Percentiles rank a stretch among this genome's conserved stretches.
Conservation (phyloP, 2,113 vertebrate species). For the Nanorana parkeri region DNA sequence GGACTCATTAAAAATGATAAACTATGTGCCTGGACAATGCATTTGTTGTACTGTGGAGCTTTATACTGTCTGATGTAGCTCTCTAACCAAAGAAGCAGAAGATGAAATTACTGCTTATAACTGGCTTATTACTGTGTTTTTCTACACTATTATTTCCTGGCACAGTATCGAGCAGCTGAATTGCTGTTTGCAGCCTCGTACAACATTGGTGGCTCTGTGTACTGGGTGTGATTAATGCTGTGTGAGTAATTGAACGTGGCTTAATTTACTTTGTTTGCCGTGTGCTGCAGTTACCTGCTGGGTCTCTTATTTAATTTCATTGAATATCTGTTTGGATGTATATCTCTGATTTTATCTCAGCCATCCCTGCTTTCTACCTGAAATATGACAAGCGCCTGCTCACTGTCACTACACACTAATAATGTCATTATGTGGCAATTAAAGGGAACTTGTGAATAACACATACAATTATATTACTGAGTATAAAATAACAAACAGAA, state of each 20-base stretch:
- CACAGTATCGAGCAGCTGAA: constrained; percentile 63
- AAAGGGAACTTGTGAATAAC: constrained; percentile 8
- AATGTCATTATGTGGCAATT: constrained; percentile 38
- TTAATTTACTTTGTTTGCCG: constrained; percentile 71
- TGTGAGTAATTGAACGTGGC: constrained; percentile 74
- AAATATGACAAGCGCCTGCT: constrained; percentile 7
- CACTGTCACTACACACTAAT: constrained; percentile 12
- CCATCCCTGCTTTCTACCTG: neutral
- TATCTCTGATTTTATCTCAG: constrained; percentile 59
- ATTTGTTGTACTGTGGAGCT: neutral
- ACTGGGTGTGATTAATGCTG: constrained; percentile 76
- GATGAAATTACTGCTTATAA: constrained; percentile 11
- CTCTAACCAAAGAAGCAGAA: neutral
- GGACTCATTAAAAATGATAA: constrained; percentile 60
- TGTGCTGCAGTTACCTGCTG: constrained; percentile 62
- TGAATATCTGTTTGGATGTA: constrained; percentile 64
- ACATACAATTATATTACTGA: too few relatives aligned
- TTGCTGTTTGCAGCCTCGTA: constrained; percentile 67
- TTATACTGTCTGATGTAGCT: constrained; percentile 11
- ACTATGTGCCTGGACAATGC: constrained; percentile 64
- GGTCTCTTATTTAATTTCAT: constrained; percentile 65
- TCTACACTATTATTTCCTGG: neutral
- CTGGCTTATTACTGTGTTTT: constrained; percentile 28
- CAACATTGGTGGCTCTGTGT: constrained; percentile 70
- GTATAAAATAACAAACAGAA: too few relatives aligned